Evolutionary conservation across 2,797 vertebrate genomes (phyloP).

Genomic region (Rousettus madagascariensis): DNA sequence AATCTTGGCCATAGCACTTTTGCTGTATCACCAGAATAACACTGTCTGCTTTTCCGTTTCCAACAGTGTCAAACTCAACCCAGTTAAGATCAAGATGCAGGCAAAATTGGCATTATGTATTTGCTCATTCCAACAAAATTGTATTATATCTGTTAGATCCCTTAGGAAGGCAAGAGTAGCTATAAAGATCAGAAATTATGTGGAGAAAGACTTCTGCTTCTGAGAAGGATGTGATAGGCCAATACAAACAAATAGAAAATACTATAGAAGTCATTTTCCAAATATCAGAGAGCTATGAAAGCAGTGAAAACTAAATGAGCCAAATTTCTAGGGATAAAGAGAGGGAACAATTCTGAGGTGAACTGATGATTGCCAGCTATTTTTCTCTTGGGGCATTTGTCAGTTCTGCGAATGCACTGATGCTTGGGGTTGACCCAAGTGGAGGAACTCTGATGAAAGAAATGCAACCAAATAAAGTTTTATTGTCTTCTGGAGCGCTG

Average conservation of each 20-base stretch:
- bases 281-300: neutral
- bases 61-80: neutral
- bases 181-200: neutral
- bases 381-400: neutral
- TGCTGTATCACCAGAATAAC: neutral
- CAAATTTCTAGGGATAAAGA: neutral
- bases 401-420: neutral
- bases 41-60: neutral
- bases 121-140: neutral
- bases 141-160: neutral
- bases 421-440: neutral
- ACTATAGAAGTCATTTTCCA: slow-evolving; percentile 50
- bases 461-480: neutral
- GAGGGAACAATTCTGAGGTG: neutral
- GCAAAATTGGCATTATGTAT: neutral
- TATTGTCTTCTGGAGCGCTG: neutral
- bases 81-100: neutral
- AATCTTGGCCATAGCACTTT: neutral
- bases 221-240: neutral
- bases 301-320: neutral
- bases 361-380: neutral
- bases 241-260: slow-evolving; percentile 21
- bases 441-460: neutral
- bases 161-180: neutral
- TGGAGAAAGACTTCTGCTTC: slow-evolving; percentile 1